These are phyloP conservation scores for Oxycera nigricornis DNA, from an alignment of 2,888 invertebrate species.

Conservation along the genomic window DNA sequence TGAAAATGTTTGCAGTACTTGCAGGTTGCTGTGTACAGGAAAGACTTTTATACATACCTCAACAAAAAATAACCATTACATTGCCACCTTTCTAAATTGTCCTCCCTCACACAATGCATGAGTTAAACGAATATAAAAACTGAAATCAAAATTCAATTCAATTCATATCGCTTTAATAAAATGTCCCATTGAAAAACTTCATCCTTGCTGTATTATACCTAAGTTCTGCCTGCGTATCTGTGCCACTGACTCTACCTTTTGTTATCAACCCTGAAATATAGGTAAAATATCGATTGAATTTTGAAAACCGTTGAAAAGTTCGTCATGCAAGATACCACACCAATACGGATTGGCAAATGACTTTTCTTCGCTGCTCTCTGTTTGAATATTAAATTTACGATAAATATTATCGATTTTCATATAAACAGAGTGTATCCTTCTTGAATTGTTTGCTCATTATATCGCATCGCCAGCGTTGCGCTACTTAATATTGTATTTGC, in stretches of 20 bases:
- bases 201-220: too few species aligned
- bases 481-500: not conserved
- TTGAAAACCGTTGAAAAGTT: not conserved
- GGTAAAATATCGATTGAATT: not conserved
- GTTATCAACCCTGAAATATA: not conserved
- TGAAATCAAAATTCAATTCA: too few species aligned
- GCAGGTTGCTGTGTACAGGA: too few species aligned
- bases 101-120: too few species aligned
- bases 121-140: too few species aligned
- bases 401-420: conserved; percentile 17
- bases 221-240: not conserved
- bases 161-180: too few species aligned
- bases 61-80: too few species aligned
- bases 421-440: not conserved
- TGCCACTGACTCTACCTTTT: not conserved
- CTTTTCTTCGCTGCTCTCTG: conserved; percentile 1
- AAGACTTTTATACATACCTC: too few species aligned
- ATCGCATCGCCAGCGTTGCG: not conserved
- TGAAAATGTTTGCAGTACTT: too few species aligned
- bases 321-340: not conserved
- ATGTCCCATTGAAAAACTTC: too few species aligned
- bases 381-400: conserved; percentile 17
- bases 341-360: conserved; percentile 5
- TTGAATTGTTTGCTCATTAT: not conserved
- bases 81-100: too few species aligned